These are phyloP conservation scores for Pao palembangensis DNA, from an alignment of 2,113 vertebrate genomes.

Conservation along the genomic window DNA sequence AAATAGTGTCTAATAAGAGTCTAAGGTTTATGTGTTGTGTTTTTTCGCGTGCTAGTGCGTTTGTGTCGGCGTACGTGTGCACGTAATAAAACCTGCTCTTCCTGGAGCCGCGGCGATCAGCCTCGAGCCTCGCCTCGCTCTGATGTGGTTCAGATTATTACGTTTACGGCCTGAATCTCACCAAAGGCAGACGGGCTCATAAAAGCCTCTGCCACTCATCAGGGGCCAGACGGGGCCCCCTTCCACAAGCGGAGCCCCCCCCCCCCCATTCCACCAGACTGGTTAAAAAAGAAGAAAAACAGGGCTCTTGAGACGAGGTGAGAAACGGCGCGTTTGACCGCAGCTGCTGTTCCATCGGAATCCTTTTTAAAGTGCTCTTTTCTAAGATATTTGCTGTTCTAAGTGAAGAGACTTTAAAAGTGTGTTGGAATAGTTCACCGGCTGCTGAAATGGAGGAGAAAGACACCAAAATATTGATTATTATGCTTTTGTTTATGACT, in stretches of 20 bases:
- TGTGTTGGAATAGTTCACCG: too few species aligned
- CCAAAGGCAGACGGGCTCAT: constrained; percentile 57
- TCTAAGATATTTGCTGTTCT: neutral
- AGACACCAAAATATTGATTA: too few species aligned
- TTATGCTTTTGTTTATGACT: too few species aligned
- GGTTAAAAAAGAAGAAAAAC: constrained; percentile 7
- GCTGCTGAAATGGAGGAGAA: too few species aligned
- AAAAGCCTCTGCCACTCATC: constrained; percentile 43
- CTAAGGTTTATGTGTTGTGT: constrained; percentile 1
- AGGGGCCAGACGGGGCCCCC: constrained; percentile 46
- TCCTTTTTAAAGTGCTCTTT: constrained; percentile 9
- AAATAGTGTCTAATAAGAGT: constrained; percentile 40
- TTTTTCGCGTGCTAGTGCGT: neutral
- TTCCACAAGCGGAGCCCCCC: constrained; percentile 38
- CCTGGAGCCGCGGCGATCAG: constrained; percentile 43
- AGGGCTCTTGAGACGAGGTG: constrained; percentile 38
- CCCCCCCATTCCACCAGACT: constrained; percentile 23
- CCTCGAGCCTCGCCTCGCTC: constrained; percentile 41
- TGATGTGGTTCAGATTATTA: constrained; percentile 65
- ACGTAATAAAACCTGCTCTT: constrained; percentile 41
- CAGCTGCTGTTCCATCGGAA: constrained; percentile 19
- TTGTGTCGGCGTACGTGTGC: neutral
- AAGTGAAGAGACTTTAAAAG: neutral
- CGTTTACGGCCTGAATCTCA: constrained; percentile 60
- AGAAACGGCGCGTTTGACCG: constrained; percentile 27